Conservation (phyloP, 1,140 invertebrate species). For the Forficula auricularia region DNA sequence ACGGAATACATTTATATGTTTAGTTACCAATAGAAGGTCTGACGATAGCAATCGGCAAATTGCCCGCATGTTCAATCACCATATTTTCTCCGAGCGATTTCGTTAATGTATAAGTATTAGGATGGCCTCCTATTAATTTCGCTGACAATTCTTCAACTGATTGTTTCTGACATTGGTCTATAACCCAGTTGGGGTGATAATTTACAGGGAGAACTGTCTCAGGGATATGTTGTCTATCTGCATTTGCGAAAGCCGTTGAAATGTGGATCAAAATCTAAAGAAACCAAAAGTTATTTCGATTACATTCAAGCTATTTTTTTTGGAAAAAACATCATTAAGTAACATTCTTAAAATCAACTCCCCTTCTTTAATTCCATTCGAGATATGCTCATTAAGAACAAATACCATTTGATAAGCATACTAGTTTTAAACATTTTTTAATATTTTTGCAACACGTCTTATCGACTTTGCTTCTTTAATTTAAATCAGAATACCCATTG, state of each 20-base stretch:
- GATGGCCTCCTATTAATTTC: constrained; percentile 44
- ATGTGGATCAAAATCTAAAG: constrained; percentile 61
- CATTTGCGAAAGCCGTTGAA: constrained; percentile 76
- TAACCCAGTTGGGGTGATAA: constrained; percentile 39
- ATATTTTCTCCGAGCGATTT: constrained; percentile 70
- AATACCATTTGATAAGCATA: too few species aligned
- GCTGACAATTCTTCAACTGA: constrained; percentile 34
- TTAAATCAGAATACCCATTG: too few species aligned
- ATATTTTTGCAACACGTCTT: too few species aligned
- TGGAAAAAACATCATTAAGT: too few species aligned
- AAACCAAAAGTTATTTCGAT: too few species aligned
- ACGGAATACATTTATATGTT: not conserved
- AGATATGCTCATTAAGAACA: too few species aligned
- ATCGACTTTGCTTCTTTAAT: too few species aligned
- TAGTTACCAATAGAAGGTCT: constrained; percentile 68
- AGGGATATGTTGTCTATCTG: constrained; percentile 45
- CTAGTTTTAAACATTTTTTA: too few species aligned
- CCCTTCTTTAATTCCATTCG: too few species aligned
- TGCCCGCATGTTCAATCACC: constrained; percentile 36
- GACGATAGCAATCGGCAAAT: constrained; percentile 71
- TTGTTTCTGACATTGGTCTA: constrained; percentile 38
- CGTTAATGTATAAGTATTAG: constrained; percentile 76
- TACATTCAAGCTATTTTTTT: too few species aligned
- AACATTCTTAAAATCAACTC: not conserved
- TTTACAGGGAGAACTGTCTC: constrained; percentile 54